These are phyloP conservation scores for Pseudolaguvia tuberculata DNA, from an alignment of 2,113 vertebrate species.

Conservation along the genomic window DNA sequence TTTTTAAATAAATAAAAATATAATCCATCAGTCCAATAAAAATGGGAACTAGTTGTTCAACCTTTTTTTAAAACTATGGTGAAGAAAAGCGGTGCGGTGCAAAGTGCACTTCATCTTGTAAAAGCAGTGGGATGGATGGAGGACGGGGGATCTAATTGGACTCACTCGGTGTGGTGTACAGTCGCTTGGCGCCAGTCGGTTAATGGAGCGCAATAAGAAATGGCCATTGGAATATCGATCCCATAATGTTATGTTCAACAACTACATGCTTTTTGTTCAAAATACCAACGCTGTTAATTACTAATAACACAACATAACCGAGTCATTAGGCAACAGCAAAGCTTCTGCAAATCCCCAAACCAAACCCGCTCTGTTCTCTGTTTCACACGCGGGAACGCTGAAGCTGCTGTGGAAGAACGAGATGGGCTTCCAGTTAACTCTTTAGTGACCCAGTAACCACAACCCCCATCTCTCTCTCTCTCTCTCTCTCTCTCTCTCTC, in stretches of 20 bases:
- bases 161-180: constrained; percentile 69
- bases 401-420: background rate
- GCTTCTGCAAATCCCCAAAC: background rate
- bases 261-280: constrained; percentile 53
- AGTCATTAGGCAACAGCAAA: background rate
- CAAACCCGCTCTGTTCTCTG: background rate
- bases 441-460: background rate
- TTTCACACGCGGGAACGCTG: background rate
- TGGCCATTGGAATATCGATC: constrained; percentile 83
- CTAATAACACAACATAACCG: background rate
- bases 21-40: background rate
- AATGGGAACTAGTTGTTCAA: background rate
- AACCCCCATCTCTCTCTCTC: background rate
- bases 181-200: constrained; percentile 85
- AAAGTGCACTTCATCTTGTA: constrained; percentile 48
- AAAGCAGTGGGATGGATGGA: constrained; percentile 60
- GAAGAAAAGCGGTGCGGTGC: constrained; percentile 1
- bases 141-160: constrained; percentile 70
- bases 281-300: constrained; percentile 9
- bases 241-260: constrained; percentile 73
- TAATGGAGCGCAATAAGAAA: constrained; percentile 80
- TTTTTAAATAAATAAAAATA: background rate
- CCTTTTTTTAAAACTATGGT: constrained; percentile 18
- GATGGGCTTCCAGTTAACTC: constrained; percentile 19
- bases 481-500: no score